A percentile compares a stretch with the other conserved stretches of the same genome.
Conservation (phyloP, 1,140 invertebrate genomes). For the Plodia interpunctella region DNA sequence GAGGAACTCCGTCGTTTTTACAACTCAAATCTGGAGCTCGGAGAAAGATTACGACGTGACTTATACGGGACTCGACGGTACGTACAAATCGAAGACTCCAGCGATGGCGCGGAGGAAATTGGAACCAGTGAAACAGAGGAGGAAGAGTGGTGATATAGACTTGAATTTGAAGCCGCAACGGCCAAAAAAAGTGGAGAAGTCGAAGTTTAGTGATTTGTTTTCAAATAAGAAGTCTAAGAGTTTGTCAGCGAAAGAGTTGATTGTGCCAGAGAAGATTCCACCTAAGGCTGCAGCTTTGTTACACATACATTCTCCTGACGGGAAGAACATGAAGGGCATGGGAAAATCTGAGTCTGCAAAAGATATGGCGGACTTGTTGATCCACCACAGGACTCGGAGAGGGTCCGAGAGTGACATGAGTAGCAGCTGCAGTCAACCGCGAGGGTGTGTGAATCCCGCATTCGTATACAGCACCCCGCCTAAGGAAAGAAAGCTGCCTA, state of each 20-base stretch:
- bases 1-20: slow-evolving; percentile 59
- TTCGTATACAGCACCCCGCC: slow-evolving; percentile 72
- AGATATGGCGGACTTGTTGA: slow-evolving; percentile 39
- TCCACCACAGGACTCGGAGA: slow-evolving; percentile 42
- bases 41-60: slow-evolving; percentile 62
- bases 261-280: slow-evolving; percentile 73
- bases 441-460: slow-evolving; percentile 61
- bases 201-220: slow-evolving; percentile 71
- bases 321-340: slow-evolving; percentile 53
- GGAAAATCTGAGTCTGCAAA: slow-evolving; percentile 61
- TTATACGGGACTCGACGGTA: slow-evolving; percentile 66
- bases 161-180: slow-evolving; percentile 59
- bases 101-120: slow-evolving; percentile 63
- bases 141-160: slow-evolving; percentile 64
- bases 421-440: slow-evolving; percentile 31
- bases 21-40: slow-evolving; percentile 62
- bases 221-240: slow-evolving; percentile 61
- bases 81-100: slow-evolving; percentile 75
- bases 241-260: slow-evolving; percentile 50
- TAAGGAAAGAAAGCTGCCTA: slow-evolving; percentile 59
- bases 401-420: slow-evolving; percentile 61
- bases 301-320: slow-evolving; percentile 73
- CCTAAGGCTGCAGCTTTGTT: slow-evolving; percentile 78
- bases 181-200: slow-evolving; percentile 61
- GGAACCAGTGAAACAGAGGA: slow-evolving; percentile 47